phyloP scores from a whole-genome alignment of 2,113 vertebrate genomes.

The Oncorhynchus mykiss region DNA sequence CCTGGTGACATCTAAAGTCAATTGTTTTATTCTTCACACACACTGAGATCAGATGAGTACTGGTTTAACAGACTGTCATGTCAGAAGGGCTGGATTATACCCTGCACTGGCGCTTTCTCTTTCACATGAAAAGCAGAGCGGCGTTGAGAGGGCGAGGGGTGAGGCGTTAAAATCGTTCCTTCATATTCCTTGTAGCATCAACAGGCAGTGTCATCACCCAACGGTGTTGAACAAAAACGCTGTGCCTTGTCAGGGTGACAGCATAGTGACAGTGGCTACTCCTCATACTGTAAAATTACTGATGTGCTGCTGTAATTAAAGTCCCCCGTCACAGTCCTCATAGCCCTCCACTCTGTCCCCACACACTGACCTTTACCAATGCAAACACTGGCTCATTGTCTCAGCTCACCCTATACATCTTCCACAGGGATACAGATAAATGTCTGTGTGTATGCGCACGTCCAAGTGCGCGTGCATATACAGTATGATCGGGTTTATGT shows the following conservation, averaged over 20 bases:
- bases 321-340: conserved; percentile 44
- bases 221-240: conserved; percentile 6
- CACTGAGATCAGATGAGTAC: conserved; percentile 49
- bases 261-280: conserved; percentile 40
- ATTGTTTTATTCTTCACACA: conserved; percentile 41
- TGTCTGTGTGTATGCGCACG: neutral
- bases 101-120: conserved; percentile 26
- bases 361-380: conserved; percentile 61
- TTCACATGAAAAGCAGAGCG: conserved; percentile 51
- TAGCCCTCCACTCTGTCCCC: conserved; percentile 23
- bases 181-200: neutral
- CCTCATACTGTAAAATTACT: conserved; percentile 43
- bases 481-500: neutral
- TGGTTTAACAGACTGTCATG: conserved; percentile 49
- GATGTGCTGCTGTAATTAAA: conserved; percentile 63
- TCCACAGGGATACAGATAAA: conserved; percentile 37
- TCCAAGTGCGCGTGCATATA: too few species aligned
- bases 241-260: conserved; percentile 29
- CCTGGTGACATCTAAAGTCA: conserved; percentile 46
- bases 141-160: conserved; percentile 14
- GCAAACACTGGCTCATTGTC: conserved; percentile 59
- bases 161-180: neutral
- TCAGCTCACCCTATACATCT: conserved; percentile 36
- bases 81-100: conserved; percentile 40
- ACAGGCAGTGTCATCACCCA: neutral